phyloP scores from a whole-genome alignment of 2,797 vertebrate genomes.

The Sphaeramia orbicularis region DNA sequence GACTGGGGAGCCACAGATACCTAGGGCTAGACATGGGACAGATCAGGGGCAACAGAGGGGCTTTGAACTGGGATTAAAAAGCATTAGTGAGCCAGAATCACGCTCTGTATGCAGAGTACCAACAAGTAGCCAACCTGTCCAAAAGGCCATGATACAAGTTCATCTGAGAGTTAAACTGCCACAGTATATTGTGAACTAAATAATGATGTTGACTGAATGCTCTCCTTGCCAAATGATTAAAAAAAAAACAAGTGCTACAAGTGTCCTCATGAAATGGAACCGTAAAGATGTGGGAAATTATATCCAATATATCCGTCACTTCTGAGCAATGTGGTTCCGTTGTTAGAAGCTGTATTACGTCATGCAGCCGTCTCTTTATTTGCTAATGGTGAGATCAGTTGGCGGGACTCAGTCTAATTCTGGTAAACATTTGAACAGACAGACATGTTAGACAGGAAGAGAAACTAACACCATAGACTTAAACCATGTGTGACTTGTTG shows the following conservation, averaged over 20 bases:
- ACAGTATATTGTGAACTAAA: slow-evolving; percentile 1
- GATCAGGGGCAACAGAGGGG: slow-evolving; percentile 46
- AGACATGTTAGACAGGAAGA: slow-evolving; percentile 32
- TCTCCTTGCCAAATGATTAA: neutral
- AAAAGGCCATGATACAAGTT: slow-evolving; percentile 15
- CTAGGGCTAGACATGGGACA: slow-evolving; percentile 50
- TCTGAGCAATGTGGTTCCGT: neutral
- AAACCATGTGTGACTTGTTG: neutral
- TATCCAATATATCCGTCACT: neutral
- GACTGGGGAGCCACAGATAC: slow-evolving; percentile 62
- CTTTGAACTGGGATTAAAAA: slow-evolving; percentile 76
- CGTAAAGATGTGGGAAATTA: neutral
- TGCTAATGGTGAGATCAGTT: slow-evolving; percentile 33
- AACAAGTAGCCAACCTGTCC: slow-evolving; percentile 14
- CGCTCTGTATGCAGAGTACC: slow-evolving; percentile 20
- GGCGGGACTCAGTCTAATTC: slow-evolving; percentile 2
- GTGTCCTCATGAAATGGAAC: neutral
- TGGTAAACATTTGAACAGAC: slow-evolving; percentile 24
- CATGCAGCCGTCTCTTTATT: slow-evolving; percentile 27
- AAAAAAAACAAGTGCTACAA: neutral
- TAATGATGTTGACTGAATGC: neutral
- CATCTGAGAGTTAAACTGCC: neutral
- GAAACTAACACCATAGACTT: slow-evolving; percentile 19
- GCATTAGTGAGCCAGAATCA: slow-evolving; percentile 56
- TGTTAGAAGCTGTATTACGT: slow-evolving; percentile 21